phyloP scores from a whole-genome alignment of 2,797 vertebrate species.

The Poliocrania exsul region DNA sequence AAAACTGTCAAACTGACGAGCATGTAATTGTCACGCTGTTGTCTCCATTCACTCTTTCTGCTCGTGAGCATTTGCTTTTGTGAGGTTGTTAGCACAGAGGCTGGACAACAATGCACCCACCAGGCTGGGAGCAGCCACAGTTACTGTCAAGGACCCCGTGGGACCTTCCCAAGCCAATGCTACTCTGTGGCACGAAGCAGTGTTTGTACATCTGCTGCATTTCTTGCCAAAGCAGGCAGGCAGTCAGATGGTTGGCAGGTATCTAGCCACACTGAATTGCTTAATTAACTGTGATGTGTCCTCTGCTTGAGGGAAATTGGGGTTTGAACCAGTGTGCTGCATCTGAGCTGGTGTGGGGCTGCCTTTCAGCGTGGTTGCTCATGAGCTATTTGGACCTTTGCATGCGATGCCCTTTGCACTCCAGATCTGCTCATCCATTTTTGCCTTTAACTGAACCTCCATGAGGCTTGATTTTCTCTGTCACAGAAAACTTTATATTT shows the following conservation, averaged over 20 bases:
- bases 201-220: background rate
- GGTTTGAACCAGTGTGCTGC: rapidly evolving
- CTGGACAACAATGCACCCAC: rapidly evolving
- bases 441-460: background rate
- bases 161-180: background rate
- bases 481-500: background rate
- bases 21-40: conserved; percentile 31
- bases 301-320: background rate
- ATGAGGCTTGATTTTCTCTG: background rate
- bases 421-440: background rate
- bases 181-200: rapidly evolving
- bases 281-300: background rate
- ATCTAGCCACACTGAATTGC: background rate
- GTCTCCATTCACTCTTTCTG: background rate
- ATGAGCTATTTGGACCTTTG: background rate
- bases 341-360: background rate
- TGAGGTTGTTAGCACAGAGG: background rate
- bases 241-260: background rate
- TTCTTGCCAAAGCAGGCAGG: background rate
- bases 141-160: background rate
- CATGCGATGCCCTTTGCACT: background rate
- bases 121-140: background rate
- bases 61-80: background rate
- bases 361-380: background rate
- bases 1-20: conserved; percentile 29